A percentile compares a stretch with the other conserved stretches of the same genome.
Evolutionary conservation across 2,888 invertebrate genomes (phyloP).

Genomic region (Amiota mariae): DNA sequence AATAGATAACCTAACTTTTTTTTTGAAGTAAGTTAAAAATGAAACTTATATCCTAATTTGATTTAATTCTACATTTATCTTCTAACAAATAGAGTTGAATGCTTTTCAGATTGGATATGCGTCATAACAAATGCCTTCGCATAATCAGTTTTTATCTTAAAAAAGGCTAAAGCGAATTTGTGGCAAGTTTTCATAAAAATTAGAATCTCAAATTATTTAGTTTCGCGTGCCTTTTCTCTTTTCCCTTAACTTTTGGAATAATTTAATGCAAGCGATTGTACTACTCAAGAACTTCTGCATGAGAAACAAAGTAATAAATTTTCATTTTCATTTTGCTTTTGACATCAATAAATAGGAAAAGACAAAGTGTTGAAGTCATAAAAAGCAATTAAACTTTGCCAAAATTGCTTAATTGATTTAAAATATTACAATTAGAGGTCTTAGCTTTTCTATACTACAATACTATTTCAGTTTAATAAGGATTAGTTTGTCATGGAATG

Average conservation of each 20-base stretch:
- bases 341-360: not conserved
- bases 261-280: too few species aligned
- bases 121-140: slow-evolving; percentile 2
- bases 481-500: too few species aligned
- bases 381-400: slow-evolving; percentile 15
- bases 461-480: too few species aligned
- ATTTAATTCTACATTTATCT: slow-evolving; percentile 16
- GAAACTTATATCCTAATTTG: too few species aligned
- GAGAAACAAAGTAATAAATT: slow-evolving; percentile 17
- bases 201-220: not conserved
- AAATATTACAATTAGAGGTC: not conserved
- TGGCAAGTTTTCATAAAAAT: not conserved
- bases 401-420: slow-evolving; percentile 17
- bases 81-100: not conserved
- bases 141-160: not conserved
- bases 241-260: too few species aligned
- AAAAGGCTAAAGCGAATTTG: not conserved
- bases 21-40: too few species aligned
- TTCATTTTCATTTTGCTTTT: slow-evolving; percentile 8
- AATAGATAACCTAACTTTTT: too few species aligned
- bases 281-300: too few species aligned
- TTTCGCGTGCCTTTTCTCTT: not conserved
- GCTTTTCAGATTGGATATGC: not conserved
- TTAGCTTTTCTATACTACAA: too few species aligned
- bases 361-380: too few species aligned